Conservation (phyloP, 2,113 vertebrate genomes). For the Apistogramma diplotaenia region DNA sequence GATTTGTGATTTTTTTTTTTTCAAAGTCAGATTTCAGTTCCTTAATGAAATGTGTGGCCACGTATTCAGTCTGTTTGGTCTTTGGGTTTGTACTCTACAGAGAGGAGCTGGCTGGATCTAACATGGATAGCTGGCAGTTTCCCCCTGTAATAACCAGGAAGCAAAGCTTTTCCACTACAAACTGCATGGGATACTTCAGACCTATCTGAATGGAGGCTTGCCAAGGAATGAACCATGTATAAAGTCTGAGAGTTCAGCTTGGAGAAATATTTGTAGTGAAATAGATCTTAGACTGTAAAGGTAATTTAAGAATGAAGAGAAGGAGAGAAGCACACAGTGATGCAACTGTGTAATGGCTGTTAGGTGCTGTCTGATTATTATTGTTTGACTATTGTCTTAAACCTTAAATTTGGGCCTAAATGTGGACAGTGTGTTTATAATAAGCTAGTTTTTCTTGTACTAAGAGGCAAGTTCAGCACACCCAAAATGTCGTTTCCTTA, state of each 20-base stretch:
- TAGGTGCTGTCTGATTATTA: too few relatives aligned
- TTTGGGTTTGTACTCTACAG: conserved; percentile 15
- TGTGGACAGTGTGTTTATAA: background rate
- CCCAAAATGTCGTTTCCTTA: background rate
- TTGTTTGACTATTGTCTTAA: background rate
- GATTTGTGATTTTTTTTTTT: conserved; percentile 21
- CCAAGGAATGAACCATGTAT: conserved; percentile 1
- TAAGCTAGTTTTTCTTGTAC: background rate
- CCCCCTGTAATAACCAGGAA: background rate
- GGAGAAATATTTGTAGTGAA: background rate
- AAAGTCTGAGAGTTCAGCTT: background rate
- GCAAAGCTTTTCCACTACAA: background rate
- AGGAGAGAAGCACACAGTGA: too few relatives aligned
- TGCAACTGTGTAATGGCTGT: background rate
- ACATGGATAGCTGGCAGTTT: background rate
- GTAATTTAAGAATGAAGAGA: background rate
- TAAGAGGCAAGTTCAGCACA: background rate
- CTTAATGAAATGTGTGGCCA: conserved; percentile 16
- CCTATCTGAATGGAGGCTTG: background rate
- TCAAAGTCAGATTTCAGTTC: conserved; percentile 10
- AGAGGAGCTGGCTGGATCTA: background rate
- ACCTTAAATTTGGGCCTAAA: background rate
- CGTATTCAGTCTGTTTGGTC: conserved; percentile 34
- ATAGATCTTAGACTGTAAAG: background rate
- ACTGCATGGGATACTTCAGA: background rate